Percentiles rank a stretch among this genome's conserved stretches.
Conservation (phyloP, 2,797 vertebrate species). For the Intellagama lesueurii region DNA sequence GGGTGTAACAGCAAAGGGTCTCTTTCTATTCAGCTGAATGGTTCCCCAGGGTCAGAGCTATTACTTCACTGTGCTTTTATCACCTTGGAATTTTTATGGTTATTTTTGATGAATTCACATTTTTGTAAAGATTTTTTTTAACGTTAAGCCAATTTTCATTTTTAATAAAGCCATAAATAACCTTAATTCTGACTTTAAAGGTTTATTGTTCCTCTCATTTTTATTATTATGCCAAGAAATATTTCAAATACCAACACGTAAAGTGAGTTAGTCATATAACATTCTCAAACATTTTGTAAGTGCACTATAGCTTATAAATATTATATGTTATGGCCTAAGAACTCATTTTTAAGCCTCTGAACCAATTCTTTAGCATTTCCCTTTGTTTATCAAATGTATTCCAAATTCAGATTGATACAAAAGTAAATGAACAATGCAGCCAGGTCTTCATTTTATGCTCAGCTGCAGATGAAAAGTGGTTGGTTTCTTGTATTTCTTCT, state of each 20-base stretch:
- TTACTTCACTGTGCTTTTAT: constrained; percentile 80
- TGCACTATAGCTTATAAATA: constrained; percentile 52
- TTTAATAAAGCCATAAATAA: constrained; percentile 85
- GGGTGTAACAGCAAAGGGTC: constrained; percentile 81
- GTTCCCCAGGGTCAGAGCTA: constrained; percentile 77
- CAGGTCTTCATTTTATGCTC: constrained; percentile 27
- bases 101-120: constrained; percentile 81
- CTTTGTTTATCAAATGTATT: constrained; percentile 45
- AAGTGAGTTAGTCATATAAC: constrained; percentile 72
- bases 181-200: constrained; percentile 80
- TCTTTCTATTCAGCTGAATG: constrained; percentile 80
- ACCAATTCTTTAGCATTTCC: constrained; percentile 34
- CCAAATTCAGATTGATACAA: constrained; percentile 46
- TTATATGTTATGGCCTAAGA: constrained; percentile 7
- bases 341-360: constrained; percentile 25
- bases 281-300: constrained; percentile 68
- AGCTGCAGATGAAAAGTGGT: not conserved
- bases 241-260: constrained; percentile 79
- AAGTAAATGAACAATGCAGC: constrained; percentile 43
- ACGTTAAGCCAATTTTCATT: constrained; percentile 78
- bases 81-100: constrained; percentile 84
- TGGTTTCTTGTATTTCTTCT: constrained; percentile 11
- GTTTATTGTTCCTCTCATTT: constrained; percentile 77
- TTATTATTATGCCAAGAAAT: constrained; percentile 75
- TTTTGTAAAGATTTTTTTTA: constrained; percentile 78